phyloP scores from a whole-genome alignment of 1,140 invertebrate genomes.

The Lanistes nyassanus region DNA sequence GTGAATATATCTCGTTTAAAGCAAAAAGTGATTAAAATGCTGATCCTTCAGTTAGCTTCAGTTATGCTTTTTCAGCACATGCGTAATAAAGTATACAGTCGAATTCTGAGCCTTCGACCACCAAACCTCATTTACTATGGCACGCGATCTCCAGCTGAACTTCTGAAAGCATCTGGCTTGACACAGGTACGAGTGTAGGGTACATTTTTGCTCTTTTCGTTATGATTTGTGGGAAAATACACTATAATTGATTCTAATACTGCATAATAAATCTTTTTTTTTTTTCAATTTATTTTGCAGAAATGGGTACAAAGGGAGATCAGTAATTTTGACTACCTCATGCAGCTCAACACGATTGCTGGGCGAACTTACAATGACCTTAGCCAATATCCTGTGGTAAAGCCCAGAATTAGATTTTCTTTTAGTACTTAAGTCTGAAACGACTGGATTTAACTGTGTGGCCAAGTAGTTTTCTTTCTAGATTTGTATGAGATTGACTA shows the following conservation, averaged over 20 bases:
- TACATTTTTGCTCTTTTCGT: not conserved
- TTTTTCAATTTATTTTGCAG: slow-evolving; percentile 51
- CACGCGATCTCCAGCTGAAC: slow-evolving; percentile 73
- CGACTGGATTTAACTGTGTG: not conserved
- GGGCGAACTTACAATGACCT: slow-evolving; percentile 70
- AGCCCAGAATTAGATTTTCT: slow-evolving; percentile 24
- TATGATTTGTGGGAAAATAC: not conserved
- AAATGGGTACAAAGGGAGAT: slow-evolving; percentile 77
- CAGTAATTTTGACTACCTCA: slow-evolving; percentile 77
- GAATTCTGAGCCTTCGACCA: slow-evolving; percentile 72
- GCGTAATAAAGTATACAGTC: slow-evolving; percentile 74
- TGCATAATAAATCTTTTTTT: not conserved
- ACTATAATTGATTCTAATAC: not conserved
- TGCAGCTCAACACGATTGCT: slow-evolving; percentile 72
- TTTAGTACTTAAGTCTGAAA: not conserved
- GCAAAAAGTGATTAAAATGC: not conserved
- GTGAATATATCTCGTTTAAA: not conserved
- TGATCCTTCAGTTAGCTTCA: not conserved
- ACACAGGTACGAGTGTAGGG: slow-evolving; percentile 65
- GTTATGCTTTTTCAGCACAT: slow-evolving; percentile 62
- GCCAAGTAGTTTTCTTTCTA: not conserved
- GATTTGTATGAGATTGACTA: not conserved
- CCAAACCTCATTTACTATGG: slow-evolving; percentile 73
- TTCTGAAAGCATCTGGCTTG: slow-evolving; percentile 73
- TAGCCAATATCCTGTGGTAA: slow-evolving; percentile 69